Conservation (phyloP, 2,797 vertebrate species). For the Gadopsis bispinosus region DNA sequence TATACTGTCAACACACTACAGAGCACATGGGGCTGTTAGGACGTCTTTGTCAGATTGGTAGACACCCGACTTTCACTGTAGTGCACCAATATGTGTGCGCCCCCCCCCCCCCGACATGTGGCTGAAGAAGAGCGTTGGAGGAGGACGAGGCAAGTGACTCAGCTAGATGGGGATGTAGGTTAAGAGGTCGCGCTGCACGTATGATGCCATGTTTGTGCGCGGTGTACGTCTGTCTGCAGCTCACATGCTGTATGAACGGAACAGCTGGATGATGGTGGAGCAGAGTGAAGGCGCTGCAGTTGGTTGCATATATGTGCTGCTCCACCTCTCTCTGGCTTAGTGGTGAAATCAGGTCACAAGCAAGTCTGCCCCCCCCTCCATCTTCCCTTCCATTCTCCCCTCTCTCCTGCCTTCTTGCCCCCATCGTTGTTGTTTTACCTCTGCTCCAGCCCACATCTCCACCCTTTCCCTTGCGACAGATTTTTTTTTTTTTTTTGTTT, state of each 20-base stretch:
- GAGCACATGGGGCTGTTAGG: constrained; percentile 36
- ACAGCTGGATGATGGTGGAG: constrained; percentile 46
- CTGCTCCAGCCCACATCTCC: constrained; percentile 33
- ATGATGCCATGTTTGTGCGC: neutral
- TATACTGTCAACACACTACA: constrained; percentile 32
- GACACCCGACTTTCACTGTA: constrained; percentile 38
- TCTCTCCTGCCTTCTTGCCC: constrained; percentile 40
- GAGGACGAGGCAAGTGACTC: constrained; percentile 54
- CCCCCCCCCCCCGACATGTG: neutral
- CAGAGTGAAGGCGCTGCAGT: constrained; percentile 13
- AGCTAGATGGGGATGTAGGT: constrained; percentile 54
- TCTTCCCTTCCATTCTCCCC: constrained; percentile 40
- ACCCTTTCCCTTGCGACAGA: constrained; percentile 12
- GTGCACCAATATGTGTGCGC: constrained; percentile 6
- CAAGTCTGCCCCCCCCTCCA: constrained; percentile 31
- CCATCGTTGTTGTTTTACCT: constrained; percentile 19
- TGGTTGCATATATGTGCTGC: constrained; percentile 55
- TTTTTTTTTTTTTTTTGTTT: constrained; percentile 1
- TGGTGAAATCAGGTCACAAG: constrained; percentile 81
- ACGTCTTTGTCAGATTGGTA: constrained; percentile 40
- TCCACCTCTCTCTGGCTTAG: constrained; percentile 72
- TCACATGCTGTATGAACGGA: neutral
- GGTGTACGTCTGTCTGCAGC: constrained; percentile 2
- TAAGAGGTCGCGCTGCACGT: constrained; percentile 26
- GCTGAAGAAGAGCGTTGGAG: constrained; percentile 8